phyloP scores from a whole-genome alignment of 2,888 invertebrate genomes.

The Metalampra italica region DNA sequence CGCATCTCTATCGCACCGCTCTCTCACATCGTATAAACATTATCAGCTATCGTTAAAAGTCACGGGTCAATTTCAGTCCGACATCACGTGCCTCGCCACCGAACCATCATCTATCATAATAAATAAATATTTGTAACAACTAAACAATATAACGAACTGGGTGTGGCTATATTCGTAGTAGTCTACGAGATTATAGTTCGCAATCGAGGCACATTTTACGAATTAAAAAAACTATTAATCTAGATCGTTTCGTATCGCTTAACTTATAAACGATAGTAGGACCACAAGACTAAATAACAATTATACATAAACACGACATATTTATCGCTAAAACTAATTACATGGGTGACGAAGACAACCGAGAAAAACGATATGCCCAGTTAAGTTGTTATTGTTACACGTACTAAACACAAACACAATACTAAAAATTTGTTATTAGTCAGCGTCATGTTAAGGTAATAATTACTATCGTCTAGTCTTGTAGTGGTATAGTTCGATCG shows the following conservation, averaged over 20 bases:
- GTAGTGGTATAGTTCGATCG: neutral
- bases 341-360: neutral
- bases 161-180: neutral
- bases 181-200: conserved; percentile 1
- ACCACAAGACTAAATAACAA: conserved; percentile 1
- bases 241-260: conserved; percentile 37
- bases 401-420: neutral
- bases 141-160: neutral
- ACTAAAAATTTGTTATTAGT: neutral
- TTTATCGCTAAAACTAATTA: neutral
- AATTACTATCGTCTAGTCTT: neutral
- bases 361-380: too few relatives aligned
- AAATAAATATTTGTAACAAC: neutral
- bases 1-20: conserved; percentile 33
- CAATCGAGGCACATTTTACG: conserved; percentile 7
- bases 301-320: neutral
- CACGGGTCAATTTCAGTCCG: conserved; percentile 65
- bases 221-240: conserved; percentile 15
- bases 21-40: conserved; percentile 37
- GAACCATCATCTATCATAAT: conserved; percentile 1
- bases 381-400: neutral
- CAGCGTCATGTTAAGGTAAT: neutral
- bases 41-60: conserved; percentile 33
- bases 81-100: conserved; percentile 17
- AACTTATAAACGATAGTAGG: conserved; percentile 22